Base-by-base conservation (phyloP, 2,113 vertebrate genomes). In the Alouatta palliata region DNA sequence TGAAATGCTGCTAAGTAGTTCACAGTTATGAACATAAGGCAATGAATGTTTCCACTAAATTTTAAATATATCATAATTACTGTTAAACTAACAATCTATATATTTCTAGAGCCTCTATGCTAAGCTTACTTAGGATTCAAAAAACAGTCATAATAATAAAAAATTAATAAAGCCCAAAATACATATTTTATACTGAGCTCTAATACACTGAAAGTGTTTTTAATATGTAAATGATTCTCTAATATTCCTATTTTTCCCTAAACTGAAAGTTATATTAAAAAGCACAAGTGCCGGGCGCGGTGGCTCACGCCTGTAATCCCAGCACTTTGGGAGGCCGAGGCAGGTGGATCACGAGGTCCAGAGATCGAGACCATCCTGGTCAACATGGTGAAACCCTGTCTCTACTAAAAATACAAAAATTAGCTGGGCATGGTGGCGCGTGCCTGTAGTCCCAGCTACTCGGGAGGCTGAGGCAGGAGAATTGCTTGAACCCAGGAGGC, bases 71-170 rank as follows among this genome's bases (percentile, higher is more conserved):
- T 25, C 56, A 84, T 12, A 45, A 93, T 86, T 86, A 83, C 21
- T 90, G 73, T 96, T 93, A 94, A 86, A 92, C 45, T 54, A 92
- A 23, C 20, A 68, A 94, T 61, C 27, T 90, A 70, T 37, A 2
- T 76, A 93, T 66, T 86, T 97, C 49, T 71, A 73, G 32, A 85
- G 23, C 8, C n/a, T 96, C 27, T 82, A 93, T n/a, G 25, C 27
- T 80, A 90, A 27, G 37, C 56, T 92, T 84, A 82, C 56, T 70
- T 49, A 93, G 49, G 40, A 17, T 16, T 85, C 52, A 95, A 94
- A 77, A 87, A 97, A 20, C 9, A 94, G 54, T 90, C 40, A 45
- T 79, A 73, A 86, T 49, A 96, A 86, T 81, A 56, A 89, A 96
- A 88, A 52, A 88, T 25, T 40, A 93, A 86, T 80, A 87, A 97